These are phyloP conservation scores for Poecilia picta DNA, from an alignment of 2,797 vertebrate genomes.

Conservation along the genomic window DNA sequence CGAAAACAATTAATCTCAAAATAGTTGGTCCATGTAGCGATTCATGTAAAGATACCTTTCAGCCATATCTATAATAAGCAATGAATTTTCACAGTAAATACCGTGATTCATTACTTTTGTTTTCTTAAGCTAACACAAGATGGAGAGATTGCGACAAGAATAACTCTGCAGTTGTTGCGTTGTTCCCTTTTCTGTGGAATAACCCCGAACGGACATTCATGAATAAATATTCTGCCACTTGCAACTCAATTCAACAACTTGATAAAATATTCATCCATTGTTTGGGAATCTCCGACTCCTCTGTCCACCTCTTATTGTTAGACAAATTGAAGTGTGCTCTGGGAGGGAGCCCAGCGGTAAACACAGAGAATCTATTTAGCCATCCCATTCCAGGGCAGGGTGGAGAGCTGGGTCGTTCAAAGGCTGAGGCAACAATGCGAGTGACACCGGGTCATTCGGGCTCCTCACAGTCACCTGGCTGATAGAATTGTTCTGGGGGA, in stretches of 20 bases:
- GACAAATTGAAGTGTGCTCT: constrained; percentile 94
- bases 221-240: constrained; percentile 84
- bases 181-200: constrained; percentile 76
- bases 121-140: constrained; percentile 5
- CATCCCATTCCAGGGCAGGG: constrained; percentile 90
- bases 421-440: constrained; percentile 95
- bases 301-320: constrained; percentile 92
- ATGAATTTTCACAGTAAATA: constrained; percentile 2
- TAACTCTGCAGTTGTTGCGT: constrained; percentile 68
- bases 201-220: constrained; percentile 77
- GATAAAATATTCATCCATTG: constrained; percentile 97
- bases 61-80: not conserved
- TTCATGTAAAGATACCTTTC: not conserved
- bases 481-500: constrained; percentile 96
- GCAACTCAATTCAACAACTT: constrained; percentile 88
- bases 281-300: constrained; percentile 88
- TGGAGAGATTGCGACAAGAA: constrained; percentile 1
- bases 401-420: constrained; percentile 90
- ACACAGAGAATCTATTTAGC: constrained; percentile 96
- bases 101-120: constrained; percentile 10
- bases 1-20: constrained; percentile 12
- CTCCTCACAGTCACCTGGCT: constrained; percentile 94
- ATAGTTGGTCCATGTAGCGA: not conserved
- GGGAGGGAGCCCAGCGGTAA: constrained; percentile 87
- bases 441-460: constrained; percentile 94